A percentile compares a stretch with the other conserved stretches of the same genome.
Evolutionary conservation across 2,113 vertebrate species (phyloP).

Genomic region (Poeciliopsis retropinna): DNA sequence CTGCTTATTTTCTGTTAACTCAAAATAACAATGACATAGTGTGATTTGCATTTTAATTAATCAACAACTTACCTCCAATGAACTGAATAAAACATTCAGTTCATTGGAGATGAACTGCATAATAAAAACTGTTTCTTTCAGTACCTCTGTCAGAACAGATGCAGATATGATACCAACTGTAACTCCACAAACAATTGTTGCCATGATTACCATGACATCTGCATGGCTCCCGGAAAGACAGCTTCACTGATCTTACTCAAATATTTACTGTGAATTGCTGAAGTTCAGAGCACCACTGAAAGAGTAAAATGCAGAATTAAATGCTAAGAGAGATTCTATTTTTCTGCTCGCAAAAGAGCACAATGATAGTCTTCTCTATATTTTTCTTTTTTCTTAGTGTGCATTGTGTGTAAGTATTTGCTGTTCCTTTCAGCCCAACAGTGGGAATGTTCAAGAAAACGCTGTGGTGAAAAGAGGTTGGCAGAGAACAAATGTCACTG

Average conservation of each 20-base stretch:
- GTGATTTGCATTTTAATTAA: neutral
- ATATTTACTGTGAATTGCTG: neutral
- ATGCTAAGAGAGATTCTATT: neutral
- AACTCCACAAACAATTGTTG: conserved; percentile 63
- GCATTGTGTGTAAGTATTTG: neutral
- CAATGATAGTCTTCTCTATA: neutral
- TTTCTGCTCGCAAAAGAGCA: neutral
- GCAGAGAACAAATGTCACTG: conserved; percentile 73
- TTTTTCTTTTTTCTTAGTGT: neutral
- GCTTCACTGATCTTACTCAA: neutral
- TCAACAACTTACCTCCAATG: too few relatives aligned
- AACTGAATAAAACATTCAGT: too few relatives aligned
- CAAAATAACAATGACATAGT: neutral
- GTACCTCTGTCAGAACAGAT: conserved; percentile 67
- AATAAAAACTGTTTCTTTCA: conserved; percentile 11
- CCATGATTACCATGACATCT: conserved; percentile 69
- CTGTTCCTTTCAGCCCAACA: conserved; percentile 52
- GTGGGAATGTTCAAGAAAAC: conserved; percentile 73
- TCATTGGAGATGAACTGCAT: neutral
- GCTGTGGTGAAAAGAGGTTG: conserved; percentile 76
- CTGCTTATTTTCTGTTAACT: too few relatives aligned
- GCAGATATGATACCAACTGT: conserved; percentile 71
- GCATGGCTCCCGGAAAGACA: conserved; percentile 60
- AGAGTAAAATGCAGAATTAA: neutral
- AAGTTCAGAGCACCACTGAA: neutral